Evolutionary conservation across 2,797 vertebrate genomes (phyloP), one percentile per base, ranked within the genome.

Genomic region (Sebastes vulpes): DNA sequence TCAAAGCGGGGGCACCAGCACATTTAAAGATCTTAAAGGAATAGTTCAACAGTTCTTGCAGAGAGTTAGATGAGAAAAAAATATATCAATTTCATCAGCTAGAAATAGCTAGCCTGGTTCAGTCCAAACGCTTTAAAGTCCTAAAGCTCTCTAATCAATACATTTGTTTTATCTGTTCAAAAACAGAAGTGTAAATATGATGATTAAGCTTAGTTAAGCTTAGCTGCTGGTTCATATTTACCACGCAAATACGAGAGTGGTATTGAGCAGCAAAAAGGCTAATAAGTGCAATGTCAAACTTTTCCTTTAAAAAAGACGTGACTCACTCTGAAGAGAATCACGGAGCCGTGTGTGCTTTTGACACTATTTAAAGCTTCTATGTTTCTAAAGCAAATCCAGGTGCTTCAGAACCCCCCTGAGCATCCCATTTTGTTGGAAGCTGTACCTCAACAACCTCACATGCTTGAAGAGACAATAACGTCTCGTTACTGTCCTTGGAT

Each of bases 401-500:
- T 31, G 28, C 25, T 79, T 79, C 12, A 80, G 52, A 86, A 23
- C 32, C 67, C 6, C 5, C 1, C 2, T 53, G 20, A 76, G 67
- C n/a, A 8, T 25, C 25, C 12, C 53, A 50, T 80, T 93, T 77
- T 79, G 67, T 79, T 32, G 16, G 32, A 61, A 53, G 53, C 68
- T 9, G 7, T 35, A 67, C 57, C 64, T 72, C 4, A 3, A 25
- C 38, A 61, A 53, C 26, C 64, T 75, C 5, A 4, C 28, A 23
- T 16, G 23, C 31, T 52, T 65, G 6, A 85, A 77, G 66, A 83
- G 54, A 77, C 52, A 56, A 58, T 29, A 66, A 31, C 7, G 14
- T 56, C 71, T 65, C 4, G 12, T 76, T 26, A 42, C 42, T 65
- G 87, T 87, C 85, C 89, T 89, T 84, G 85, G 50, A 54, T 69